phyloP scores from a whole-genome alignment of 2,797 vertebrate species.

The Eupleurogrammus muticus region DNA sequence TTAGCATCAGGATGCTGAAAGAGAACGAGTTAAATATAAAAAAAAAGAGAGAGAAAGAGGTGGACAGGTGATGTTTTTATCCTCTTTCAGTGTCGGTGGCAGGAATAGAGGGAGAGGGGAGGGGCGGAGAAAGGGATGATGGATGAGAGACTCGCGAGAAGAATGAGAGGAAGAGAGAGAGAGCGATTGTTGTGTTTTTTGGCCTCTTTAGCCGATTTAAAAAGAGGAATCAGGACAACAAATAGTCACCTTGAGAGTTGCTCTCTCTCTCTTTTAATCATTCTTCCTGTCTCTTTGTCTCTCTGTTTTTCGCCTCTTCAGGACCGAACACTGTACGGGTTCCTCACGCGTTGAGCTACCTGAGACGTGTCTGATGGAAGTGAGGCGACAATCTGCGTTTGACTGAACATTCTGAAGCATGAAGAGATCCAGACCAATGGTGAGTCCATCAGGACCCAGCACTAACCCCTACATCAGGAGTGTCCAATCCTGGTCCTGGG shows the following conservation, averaged over 20 bases:
- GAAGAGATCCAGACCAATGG: no score
- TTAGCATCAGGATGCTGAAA: slow-evolving; percentile 47
- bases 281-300: slow-evolving; percentile 20
- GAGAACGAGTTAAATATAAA: slow-evolving; percentile 64
- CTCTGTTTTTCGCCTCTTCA: neutral
- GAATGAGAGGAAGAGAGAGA: slow-evolving; percentile 4
- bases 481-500: no score
- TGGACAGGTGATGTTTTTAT: slow-evolving; percentile 42
- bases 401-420: neutral
- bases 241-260: slow-evolving; percentile 76
- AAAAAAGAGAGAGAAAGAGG: slow-evolving; percentile 18
- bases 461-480: no score
- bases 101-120: slow-evolving; percentile 13
- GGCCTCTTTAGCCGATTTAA: slow-evolving; percentile 73
- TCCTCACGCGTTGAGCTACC: neutral
- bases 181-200: slow-evolving; percentile 55
- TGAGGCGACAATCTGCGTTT: neutral
- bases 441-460: no score
- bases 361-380: neutral
- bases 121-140: neutral
- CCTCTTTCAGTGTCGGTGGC: slow-evolving; percentile 33
- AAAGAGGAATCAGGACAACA: slow-evolving; percentile 75
- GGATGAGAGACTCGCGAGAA: slow-evolving; percentile 11
- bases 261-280: slow-evolving; percentile 28
- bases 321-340: neutral